phyloP scores from a whole-genome alignment of 2,797 vertebrate species.

The Chromis chromis region DNA sequence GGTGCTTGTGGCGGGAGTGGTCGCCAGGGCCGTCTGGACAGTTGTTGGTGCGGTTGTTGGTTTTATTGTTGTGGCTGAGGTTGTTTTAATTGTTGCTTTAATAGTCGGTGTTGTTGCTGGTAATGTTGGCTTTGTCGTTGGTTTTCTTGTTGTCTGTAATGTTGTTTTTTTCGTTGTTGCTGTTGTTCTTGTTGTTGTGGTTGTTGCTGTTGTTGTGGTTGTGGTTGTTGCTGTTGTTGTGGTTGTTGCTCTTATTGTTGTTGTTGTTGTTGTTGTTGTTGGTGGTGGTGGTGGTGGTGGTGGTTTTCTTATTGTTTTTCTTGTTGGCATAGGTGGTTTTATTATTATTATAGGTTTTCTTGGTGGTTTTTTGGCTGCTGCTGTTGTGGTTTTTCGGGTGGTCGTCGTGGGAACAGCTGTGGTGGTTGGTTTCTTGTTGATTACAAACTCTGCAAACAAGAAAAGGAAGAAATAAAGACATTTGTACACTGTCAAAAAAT shows the following conservation, averaged over 20 bases:
- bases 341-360: slow-evolving; percentile 57
- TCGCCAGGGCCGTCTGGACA: slow-evolving; percentile 46
- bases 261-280: slow-evolving; percentile 32
- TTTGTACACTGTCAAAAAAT: neutral
- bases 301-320: slow-evolving; percentile 49
- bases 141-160: slow-evolving; percentile 7
- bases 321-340: slow-evolving; percentile 65
- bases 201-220: slow-evolving; percentile 40
- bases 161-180: slow-evolving; percentile 30
- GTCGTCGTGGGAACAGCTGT: slow-evolving; percentile 76
- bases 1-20: slow-evolving; percentile 53
- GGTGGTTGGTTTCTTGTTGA: slow-evolving; percentile 84
- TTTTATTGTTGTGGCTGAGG: slow-evolving; percentile 49
- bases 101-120: slow-evolving; percentile 36
- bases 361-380: slow-evolving; percentile 46
- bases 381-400: slow-evolving; percentile 53
- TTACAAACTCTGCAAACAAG: slow-evolving; percentile 81
- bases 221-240: slow-evolving; percentile 31
- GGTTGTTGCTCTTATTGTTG: slow-evolving; percentile 30
- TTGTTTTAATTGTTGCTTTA: slow-evolving; percentile 56
- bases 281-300: slow-evolving; percentile 17
- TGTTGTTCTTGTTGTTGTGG: slow-evolving; percentile 21
- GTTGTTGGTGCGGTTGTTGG: slow-evolving; percentile 55
- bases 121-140: slow-evolving; percentile 13
- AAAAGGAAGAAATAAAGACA: slow-evolving; percentile 1